Evolutionary conservation across 2,888 invertebrate genomes (phyloP).

Genomic region (Hecatera dysodea): DNA sequence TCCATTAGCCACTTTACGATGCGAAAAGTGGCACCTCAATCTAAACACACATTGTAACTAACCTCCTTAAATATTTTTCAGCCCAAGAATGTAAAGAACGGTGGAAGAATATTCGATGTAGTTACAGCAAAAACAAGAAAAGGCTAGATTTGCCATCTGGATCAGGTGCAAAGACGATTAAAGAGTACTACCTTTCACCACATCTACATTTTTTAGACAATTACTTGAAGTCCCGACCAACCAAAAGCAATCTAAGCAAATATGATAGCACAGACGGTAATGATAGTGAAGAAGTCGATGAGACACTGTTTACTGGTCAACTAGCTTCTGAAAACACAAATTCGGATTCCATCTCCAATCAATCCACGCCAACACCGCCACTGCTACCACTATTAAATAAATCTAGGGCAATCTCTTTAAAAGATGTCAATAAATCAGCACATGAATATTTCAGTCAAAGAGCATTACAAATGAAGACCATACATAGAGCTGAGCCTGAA

Average conservation of each 20-base stretch:
- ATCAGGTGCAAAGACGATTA: slow-evolving; percentile 41
- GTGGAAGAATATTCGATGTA: slow-evolving; percentile 50
- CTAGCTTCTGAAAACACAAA: slow-evolving; percentile 35
- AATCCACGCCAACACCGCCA: slow-evolving; percentile 10
- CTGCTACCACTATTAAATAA: not conserved
- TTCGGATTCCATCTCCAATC: slow-evolving; percentile 36
- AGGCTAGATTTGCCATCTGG: slow-evolving; percentile 40
- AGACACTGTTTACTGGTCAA: slow-evolving; percentile 31
- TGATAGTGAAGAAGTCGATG: slow-evolving; percentile 44
- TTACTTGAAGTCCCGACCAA: slow-evolving; percentile 50
- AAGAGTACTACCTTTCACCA: slow-evolving; percentile 45
- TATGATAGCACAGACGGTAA: slow-evolving; percentile 37
- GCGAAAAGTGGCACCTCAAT: slow-evolving; percentile 30
- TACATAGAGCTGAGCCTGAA: slow-evolving; percentile 43
- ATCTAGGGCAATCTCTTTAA: slow-evolving; percentile 4
- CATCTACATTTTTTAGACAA: slow-evolving; percentile 49
- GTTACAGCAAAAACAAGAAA: slow-evolving; percentile 44
- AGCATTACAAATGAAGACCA: slow-evolving; percentile 48
- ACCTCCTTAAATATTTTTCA: slow-evolving; percentile 20
- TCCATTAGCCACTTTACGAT: slow-evolving; percentile 26
- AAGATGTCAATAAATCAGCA: slow-evolving; percentile 20
- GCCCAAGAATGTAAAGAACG: slow-evolving; percentile 50
- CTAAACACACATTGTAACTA: slow-evolving; percentile 15
- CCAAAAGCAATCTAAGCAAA: slow-evolving; percentile 50
- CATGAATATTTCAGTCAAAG: slow-evolving; percentile 40